These are phyloP conservation scores for Neuroscelio doddi DNA, from an alignment of 2,888 invertebrate species.

Conservation along the genomic window DNA sequence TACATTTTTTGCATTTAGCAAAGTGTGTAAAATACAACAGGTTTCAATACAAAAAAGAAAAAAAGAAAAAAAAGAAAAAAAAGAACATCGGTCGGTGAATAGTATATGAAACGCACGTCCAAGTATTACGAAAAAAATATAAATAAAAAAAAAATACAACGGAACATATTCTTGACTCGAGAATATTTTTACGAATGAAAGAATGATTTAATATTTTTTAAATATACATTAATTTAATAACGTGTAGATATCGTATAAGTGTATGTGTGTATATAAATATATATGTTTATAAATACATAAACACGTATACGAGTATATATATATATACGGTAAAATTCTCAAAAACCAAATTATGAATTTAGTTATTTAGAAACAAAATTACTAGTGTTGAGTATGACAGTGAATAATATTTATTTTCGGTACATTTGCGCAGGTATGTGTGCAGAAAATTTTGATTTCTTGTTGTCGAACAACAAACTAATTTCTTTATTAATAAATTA, in stretches of 20 bases:
- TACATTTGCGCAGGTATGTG: conserved; percentile 25
- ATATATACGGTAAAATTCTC: neutral
- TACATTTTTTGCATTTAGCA: too few species aligned
- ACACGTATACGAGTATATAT: neutral
- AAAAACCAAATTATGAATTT: too few species aligned
- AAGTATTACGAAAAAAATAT: conserved; percentile 35
- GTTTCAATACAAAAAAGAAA: neutral
- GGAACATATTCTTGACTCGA: conserved; percentile 33
- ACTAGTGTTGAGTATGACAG: neutral
- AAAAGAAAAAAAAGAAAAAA: conserved; percentile 1
- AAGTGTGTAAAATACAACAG: neutral
- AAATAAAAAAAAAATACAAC: conserved; percentile 5
- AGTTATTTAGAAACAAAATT: too few species aligned
- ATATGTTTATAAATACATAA: conserved; percentile 6
- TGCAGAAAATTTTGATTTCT: too few species aligned
- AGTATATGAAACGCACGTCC: conserved; percentile 19
- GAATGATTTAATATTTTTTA: conserved; percentile 40
- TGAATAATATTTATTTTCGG: conserved; percentile 37
- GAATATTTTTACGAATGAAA: conserved; percentile 26
- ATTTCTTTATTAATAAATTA: too few species aligned
- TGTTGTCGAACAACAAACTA: too few species aligned
- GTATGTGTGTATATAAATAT: conserved; percentile 25
- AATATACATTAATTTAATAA: conserved; percentile 40
- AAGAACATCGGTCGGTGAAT: too few species aligned
- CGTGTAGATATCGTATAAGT: conserved; percentile 37